phyloP scores from a whole-genome alignment of 2,888 invertebrate genomes.

The Venustoraphidia nigricollis region DNA sequence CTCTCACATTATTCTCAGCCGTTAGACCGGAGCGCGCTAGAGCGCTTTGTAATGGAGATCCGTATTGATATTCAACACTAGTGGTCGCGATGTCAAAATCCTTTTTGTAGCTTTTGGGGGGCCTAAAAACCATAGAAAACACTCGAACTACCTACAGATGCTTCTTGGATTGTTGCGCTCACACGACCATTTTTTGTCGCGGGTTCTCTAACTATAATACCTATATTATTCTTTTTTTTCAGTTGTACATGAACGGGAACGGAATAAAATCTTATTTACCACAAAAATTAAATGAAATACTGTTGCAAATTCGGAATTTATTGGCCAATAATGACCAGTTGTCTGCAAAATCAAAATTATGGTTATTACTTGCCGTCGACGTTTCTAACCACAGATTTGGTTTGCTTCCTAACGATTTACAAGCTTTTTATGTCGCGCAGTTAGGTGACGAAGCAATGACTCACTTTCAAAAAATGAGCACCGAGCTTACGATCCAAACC shows the following conservation, averaged over 20 bases:
- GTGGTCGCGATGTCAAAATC: no score
- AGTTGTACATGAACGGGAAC: slow-evolving; percentile 26
- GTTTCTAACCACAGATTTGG: slow-evolving; percentile 23
- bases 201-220: no score
- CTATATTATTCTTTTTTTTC: slow-evolving; percentile 12
- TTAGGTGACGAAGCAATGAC: slow-evolving; percentile 22
- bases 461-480: slow-evolving; percentile 17
- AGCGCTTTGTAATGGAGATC: no score
- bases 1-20: no score
- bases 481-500: slow-evolving; percentile 21
- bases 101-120: no score
- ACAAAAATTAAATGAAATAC: slow-evolving; percentile 20
- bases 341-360: slow-evolving; percentile 22
- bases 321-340: slow-evolving; percentile 22
- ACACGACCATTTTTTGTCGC: no score
- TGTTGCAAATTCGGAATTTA: slow-evolving; percentile 21
- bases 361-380: slow-evolving; percentile 28
- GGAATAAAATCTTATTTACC: slow-evolving; percentile 17
- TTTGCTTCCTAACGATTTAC: slow-evolving; percentile 21
- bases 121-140: no score
- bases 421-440: slow-evolving; percentile 24
- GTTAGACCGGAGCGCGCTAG: no score
- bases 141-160: no score
- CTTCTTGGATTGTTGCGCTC: no score
- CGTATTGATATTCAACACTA: no score